phyloP scores from a whole-genome alignment of 1,140 invertebrate genomes.

The Tribolium castaneum region DNA sequence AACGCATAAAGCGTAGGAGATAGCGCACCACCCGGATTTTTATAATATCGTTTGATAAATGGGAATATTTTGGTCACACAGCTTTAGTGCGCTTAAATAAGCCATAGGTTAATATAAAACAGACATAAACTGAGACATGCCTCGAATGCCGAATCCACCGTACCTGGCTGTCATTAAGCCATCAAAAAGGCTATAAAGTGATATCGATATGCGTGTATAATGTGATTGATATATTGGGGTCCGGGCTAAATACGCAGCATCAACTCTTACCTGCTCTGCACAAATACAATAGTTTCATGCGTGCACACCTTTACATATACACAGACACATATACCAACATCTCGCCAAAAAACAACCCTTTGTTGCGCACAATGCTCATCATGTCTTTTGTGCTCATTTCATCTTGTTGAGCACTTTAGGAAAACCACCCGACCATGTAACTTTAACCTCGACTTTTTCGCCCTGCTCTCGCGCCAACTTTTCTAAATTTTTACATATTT shows the following conservation, averaged over 20 bases:
- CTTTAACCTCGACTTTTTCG: not conserved
- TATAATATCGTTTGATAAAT: conserved; percentile 50
- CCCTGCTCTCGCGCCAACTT: too few species aligned
- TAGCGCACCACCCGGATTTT: conserved; percentile 27
- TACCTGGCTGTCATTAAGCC: conserved; percentile 48
- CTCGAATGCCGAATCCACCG: not conserved
- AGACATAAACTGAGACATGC: conserved; percentile 11
- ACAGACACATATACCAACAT: conserved; percentile 46
- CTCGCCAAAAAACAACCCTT: conserved; percentile 52
- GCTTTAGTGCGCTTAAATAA: conserved; percentile 40
- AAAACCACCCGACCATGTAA: conserved; percentile 25
- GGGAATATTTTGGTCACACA: conserved; percentile 49
- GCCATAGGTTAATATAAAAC: conserved; percentile 29
- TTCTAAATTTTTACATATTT: not conserved
- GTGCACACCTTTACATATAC: conserved; percentile 49
- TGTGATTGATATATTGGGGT: conserved; percentile 54
- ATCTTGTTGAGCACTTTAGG: conserved; percentile 35
- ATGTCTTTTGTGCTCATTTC: conserved; percentile 43
- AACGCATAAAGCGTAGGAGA: conserved; percentile 39
- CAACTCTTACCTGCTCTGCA: conserved; percentile 52
- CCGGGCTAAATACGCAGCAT: conserved; percentile 44
- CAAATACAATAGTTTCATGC: conserved; percentile 53
- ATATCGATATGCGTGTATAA: conserved; percentile 52
- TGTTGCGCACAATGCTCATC: conserved; percentile 47
- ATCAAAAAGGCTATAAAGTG: conserved; percentile 40